Evolutionary conservation across 2,888 invertebrate species (phyloP).

Genomic region (Orthonychiurus folsomi): DNA sequence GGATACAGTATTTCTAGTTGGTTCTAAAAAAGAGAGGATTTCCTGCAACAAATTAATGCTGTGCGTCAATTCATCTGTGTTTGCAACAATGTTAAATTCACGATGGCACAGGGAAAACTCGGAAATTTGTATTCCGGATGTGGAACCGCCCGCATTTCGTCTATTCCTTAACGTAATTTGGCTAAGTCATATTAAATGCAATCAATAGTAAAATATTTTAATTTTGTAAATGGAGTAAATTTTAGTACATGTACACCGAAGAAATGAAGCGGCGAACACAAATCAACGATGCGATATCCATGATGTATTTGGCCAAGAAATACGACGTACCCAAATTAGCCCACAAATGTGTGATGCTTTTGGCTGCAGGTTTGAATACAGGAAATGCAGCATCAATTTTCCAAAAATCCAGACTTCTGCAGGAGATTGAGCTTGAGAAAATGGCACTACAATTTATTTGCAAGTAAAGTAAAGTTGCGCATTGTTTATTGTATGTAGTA

Average conservation of each 20-base stretch:
- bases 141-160: neutral
- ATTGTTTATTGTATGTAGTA: too few species aligned
- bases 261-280: neutral
- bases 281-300: neutral
- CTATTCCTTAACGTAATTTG: neutral
- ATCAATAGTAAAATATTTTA: neutral
- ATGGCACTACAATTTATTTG: neutral
- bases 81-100: slow-evolving; percentile 15
- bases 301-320: neutral
- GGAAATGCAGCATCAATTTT: neutral
- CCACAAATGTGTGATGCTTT: neutral
- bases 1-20: neutral
- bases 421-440: neutral
- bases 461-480: neutral
- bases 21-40: neutral
- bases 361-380: neutral
- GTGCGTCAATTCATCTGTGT: slow-evolving; percentile 11
- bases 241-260: neutral
- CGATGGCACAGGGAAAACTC: slow-evolving; percentile 12
- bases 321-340: neutral
- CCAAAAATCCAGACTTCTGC: neutral
- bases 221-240: too few species aligned
- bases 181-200: neutral
- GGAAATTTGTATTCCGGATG: neutral
- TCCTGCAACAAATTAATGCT: slow-evolving; percentile 12